These are phyloP conservation scores for Myiozetetes cayanensis DNA, from an alignment of 2,113 vertebrate species.

Conservation along the genomic window DNA sequence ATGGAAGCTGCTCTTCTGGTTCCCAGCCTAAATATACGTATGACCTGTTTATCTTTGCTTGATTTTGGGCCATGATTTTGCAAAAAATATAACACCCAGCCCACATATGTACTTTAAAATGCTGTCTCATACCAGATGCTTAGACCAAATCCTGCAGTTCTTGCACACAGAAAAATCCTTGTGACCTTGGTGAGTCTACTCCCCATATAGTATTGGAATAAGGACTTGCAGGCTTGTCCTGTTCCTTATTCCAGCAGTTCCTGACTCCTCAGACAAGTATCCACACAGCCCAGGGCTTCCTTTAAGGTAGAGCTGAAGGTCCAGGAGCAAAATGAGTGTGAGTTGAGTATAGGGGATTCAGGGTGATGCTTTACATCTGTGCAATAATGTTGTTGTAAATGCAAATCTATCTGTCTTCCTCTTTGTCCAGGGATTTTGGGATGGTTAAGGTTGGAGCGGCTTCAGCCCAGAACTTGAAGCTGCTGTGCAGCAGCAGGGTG, in stretches of 20 bases:
- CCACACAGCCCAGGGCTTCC: background rate
- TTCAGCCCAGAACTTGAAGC: background rate
- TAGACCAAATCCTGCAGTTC: background rate
- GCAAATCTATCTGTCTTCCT: background rate
- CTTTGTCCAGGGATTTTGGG: background rate
- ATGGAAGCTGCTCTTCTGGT: slow-evolving; percentile 3
- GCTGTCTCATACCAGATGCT: slow-evolving; percentile 9
- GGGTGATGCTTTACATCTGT: background rate
- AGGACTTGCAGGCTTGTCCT: background rate
- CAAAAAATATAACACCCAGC: slow-evolving; percentile 40
- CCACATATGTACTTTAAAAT: slow-evolving; percentile 35
- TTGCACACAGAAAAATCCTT: background rate
- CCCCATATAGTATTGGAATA: background rate
- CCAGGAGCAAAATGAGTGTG: background rate
- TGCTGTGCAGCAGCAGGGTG: background rate
- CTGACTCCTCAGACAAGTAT: background rate
- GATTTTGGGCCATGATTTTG: slow-evolving; percentile 5
- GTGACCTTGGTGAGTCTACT: background rate
- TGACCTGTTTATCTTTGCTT: slow-evolving; percentile 52
- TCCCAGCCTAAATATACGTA: slow-evolving; percentile 50
- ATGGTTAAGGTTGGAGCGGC: rapidly evolving
- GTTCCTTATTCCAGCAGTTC: background rate
- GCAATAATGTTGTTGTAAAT: background rate
- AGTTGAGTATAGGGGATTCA: background rate
- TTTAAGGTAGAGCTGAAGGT: background rate